Evolutionary conservation across 2,113 vertebrate genomes (phyloP), one percentile per base, ranked within the genome.

Genomic region (Condylura cristata): DNA sequence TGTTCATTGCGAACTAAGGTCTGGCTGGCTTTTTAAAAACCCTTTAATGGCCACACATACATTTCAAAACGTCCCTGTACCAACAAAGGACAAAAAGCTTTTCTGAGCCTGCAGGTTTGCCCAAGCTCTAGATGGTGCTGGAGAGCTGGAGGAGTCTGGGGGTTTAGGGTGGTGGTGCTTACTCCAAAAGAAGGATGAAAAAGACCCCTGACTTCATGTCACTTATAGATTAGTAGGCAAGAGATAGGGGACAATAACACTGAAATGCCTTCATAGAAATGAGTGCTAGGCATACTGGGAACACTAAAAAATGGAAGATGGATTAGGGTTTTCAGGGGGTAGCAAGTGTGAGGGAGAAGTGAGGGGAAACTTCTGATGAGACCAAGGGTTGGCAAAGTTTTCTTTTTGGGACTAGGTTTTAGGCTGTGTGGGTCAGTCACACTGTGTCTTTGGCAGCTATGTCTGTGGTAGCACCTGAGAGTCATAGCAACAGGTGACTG

Each of bases 251-350:
- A 28, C 22, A 30, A 56, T 44, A 56, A 51, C 9, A 44, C 17
- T 34, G 4, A 44, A 58, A 1, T 37, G 20, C 18, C 53, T 79
- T 71, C 26, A 16, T 7, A 71, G 53, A 78, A 90, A 22, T 58
- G 12, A 13, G 22, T 79, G n/a, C 8, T 7, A 60, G 5, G n/a
- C n/a, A 8, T 0, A 6, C 16, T 11, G 7, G 2, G 30, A 24
- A 2, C 11, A 51, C 26, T 58, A 76, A 12, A 30, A 41, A 53
- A 68, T 46, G 34, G 24, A 34, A 41, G 81, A 9, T 22, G 65
- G 28, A 28, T 37, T 58, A 60, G 20, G 72, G 11, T 71, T 71
- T 58, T 37, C n/a, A n/a, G 41, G n/a, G 58, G 17, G 3, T 7
- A 24, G 46, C 16, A 26, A 16, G 2, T 14, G 6, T 20, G 26